A percentile compares a stretch with the other conserved stretches of the same genome.
These are phyloP conservation scores for Alethe diademata DNA, from an alignment of 2,113 vertebrate species.

Conservation along the genomic window DNA sequence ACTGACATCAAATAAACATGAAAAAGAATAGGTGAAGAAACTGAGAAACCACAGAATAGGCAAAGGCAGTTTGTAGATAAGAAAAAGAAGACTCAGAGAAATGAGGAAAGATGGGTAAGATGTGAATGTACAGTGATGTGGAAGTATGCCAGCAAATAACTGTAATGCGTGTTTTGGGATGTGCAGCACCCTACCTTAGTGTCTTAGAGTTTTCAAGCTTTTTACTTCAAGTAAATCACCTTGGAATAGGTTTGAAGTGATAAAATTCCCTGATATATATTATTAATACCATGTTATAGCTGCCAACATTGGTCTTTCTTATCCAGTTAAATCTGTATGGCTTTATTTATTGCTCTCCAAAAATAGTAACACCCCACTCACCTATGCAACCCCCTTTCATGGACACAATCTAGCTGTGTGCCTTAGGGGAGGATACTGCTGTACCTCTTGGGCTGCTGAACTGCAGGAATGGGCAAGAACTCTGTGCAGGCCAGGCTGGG, in stretches of 20 bases:
- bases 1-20: background rate
- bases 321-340: background rate
- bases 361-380: background rate
- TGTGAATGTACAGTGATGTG: background rate
- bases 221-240: background rate
- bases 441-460: background rate
- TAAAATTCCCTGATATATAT: background rate
- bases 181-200: too few species aligned
- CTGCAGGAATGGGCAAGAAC: background rate
- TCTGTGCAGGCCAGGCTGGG: background rate
- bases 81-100: background rate
- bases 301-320: background rate
- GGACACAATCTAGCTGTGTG: background rate
- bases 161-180: fast-evolving
- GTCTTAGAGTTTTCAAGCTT: background rate
- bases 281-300: background rate
- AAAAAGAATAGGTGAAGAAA: background rate
- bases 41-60: background rate
- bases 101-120: background rate
- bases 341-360: background rate
- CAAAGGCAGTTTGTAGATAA: background rate
- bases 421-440: background rate
- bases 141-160: background rate
- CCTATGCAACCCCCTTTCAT: fast-evolving
- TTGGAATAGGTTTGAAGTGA: background rate